phyloP scores from a whole-genome alignment of 2,888 invertebrate species.

The Folsomia candida region DNA sequence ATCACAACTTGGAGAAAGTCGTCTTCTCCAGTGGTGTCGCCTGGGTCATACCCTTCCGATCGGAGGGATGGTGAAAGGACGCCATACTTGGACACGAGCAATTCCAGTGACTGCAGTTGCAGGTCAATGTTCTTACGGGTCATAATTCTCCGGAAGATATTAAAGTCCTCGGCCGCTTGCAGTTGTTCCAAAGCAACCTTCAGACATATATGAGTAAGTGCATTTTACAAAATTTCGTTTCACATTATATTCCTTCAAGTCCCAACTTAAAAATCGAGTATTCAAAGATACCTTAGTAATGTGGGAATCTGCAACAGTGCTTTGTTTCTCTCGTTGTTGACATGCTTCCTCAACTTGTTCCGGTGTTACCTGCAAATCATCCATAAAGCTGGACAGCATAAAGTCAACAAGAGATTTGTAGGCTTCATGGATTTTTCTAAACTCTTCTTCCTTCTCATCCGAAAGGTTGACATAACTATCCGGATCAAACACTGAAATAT shows the following conservation, averaged over 20 bases:
- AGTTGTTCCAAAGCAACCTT: conserved; percentile 71
- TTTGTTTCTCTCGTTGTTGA: conserved; percentile 55
- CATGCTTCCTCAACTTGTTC: conserved; percentile 85
- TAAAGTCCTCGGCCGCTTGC: conserved; percentile 89
- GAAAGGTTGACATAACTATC: conserved; percentile 58
- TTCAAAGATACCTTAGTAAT: conserved; percentile 45
- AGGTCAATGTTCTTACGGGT: conserved; percentile 86
- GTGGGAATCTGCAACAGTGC: conserved; percentile 37
- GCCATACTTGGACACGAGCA: conserved; percentile 72
- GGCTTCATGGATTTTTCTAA: conserved; percentile 74
- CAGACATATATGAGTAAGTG: background rate
- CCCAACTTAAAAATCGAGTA: background rate
- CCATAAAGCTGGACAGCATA: conserved; percentile 87
- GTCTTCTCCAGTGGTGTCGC: conserved; percentile 45
- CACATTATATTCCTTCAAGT: background rate
- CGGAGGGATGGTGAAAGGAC: conserved; percentile 49
- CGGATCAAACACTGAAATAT: conserved; percentile 76
- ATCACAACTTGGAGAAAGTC: conserved; percentile 50
- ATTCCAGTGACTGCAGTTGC: conserved; percentile 81
- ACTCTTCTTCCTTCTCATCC: conserved; percentile 68
- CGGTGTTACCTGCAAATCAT: conserved; percentile 82
- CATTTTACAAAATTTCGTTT: background rate
- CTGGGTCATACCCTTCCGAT: conserved; percentile 21
- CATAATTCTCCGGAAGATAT: conserved; percentile 89
- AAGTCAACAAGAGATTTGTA: conserved; percentile 89